Evolutionary conservation across 1,140 invertebrate species (phyloP).

Genomic region (Vollenhovia emeryi): DNA sequence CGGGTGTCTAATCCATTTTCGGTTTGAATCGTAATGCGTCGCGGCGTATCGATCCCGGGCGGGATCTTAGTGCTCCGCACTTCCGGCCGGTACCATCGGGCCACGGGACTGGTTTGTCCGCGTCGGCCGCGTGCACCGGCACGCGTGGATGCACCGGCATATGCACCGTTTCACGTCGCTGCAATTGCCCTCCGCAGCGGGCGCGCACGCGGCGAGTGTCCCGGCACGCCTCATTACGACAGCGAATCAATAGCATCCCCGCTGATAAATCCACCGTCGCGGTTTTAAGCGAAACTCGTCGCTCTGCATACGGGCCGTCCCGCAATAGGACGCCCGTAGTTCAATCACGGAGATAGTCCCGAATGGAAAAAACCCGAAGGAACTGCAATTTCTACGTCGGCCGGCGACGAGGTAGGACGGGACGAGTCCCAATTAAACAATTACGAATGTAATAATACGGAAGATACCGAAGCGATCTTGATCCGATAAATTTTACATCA

Average conservation of each 20-base stretch:
- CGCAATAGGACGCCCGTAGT: neutral
- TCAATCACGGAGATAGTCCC: slow-evolving; percentile 2
- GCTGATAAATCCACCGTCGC: slow-evolving; percentile 73
- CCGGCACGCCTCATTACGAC: slow-evolving; percentile 76
- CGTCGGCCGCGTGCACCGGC: slow-evolving; percentile 15
- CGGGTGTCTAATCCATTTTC: slow-evolving; percentile 45
- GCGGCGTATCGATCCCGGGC: slow-evolving; percentile 39
- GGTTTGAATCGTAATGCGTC: slow-evolving; percentile 45
- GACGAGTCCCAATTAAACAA: neutral
- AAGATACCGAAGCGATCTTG: neutral
- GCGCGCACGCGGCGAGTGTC: neutral
- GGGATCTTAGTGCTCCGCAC: slow-evolving; percentile 34
- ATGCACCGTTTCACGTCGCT: slow-evolving; percentile 46
- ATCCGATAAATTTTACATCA: neutral
- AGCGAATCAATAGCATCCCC: slow-evolving; percentile 76
- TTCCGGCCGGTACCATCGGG: slow-evolving; percentile 39
- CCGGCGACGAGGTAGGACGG: neutral
- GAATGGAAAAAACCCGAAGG: neutral
- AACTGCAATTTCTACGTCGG: neutral
- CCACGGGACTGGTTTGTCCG: slow-evolving; percentile 36
- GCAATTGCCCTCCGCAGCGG: slow-evolving; percentile 48
- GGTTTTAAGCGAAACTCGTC: slow-evolving; percentile 36
- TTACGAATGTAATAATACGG: neutral
- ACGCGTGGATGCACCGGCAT: slow-evolving; percentile 23
- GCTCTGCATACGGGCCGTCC: slow-evolving; percentile 1